Evolutionary conservation across 1,140 invertebrate genomes (phyloP).

Genomic region (Ceratosolen fusciceps): DNA sequence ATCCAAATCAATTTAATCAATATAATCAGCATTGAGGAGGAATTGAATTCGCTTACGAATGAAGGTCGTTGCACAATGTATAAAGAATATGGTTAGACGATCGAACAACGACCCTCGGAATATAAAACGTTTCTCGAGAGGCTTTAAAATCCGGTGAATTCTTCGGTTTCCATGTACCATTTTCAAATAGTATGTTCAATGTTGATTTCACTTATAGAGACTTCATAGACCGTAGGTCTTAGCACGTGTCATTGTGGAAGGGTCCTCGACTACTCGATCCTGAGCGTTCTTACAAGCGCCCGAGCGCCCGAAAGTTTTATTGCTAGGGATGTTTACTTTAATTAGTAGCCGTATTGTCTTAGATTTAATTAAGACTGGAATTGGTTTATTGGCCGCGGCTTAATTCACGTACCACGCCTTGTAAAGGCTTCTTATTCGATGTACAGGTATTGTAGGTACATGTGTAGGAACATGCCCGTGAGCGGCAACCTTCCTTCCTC

Average conservation of each 20-base stretch:
- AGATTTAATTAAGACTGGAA: constrained; percentile 66
- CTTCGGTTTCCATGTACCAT: too few relatives aligned
- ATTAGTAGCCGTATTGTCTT: constrained; percentile 64
- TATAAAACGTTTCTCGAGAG: too few relatives aligned
- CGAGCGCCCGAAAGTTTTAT: constrained; percentile 55
- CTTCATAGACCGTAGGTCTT: neutral
- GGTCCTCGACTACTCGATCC: neutral
- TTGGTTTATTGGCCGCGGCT: constrained; percentile 61
- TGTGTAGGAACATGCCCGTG: neutral
- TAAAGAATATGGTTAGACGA: too few relatives aligned
- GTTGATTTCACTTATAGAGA: too few relatives aligned
- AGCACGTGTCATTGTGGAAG: constrained; percentile 7
- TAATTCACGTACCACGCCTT: constrained; percentile 25
- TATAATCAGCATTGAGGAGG: too few relatives aligned
- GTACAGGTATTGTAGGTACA: neutral
- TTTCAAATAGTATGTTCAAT: too few relatives aligned
- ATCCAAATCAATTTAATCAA: too few relatives aligned
- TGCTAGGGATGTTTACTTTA: constrained; percentile 63
- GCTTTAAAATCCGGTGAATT: too few relatives aligned
- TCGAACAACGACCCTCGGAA: too few relatives aligned
- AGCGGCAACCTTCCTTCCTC: constrained; percentile 1
- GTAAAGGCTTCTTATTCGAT: constrained; percentile 29
- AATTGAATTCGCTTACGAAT: too few relatives aligned
- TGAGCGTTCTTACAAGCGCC: neutral
- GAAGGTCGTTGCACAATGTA: too few relatives aligned